These are phyloP conservation scores for Sus scrofa DNA, from an alignment of 2,113 vertebrate genomes.

Conservation along the genomic window DNA sequence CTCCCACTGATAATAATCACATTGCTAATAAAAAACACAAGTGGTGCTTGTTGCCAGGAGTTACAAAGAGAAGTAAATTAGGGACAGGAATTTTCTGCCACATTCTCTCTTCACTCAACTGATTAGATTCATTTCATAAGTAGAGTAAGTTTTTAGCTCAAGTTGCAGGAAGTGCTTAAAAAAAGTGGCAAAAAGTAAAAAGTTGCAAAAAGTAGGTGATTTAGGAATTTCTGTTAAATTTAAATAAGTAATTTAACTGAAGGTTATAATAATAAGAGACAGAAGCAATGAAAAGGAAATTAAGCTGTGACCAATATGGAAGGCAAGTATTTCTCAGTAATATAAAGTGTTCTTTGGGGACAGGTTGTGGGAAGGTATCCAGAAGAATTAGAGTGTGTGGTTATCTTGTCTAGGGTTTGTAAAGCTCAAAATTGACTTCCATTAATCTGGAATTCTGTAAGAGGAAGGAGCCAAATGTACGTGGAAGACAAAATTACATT, in stretches of 20 bases:
- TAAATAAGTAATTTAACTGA: not conserved
- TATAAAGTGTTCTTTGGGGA: not conserved
- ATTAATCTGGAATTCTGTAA: not conserved
- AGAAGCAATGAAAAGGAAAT: not conserved
- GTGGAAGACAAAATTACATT: not conserved
- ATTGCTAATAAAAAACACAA: not conserved
- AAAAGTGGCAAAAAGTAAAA: not conserved
- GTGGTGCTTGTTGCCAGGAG: not conserved
- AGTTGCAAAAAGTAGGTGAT: not conserved
- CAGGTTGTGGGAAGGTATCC: accelerated
- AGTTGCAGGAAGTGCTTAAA: not conserved
- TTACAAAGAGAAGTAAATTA: not conserved
- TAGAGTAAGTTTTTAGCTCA: not conserved
- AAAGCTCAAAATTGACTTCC: not conserved
- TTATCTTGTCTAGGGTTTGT: not conserved
- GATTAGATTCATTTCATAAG: not conserved
- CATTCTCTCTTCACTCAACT: not conserved
- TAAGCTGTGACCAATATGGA: not conserved
- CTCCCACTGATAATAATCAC: not conserved
- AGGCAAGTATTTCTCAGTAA: not conserved
- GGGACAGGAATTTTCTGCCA: not conserved
- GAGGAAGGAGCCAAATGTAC: not conserved
- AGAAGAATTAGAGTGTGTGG: accelerated
- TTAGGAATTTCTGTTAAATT: not conserved
- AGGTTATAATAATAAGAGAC: not conserved